Evolutionary conservation across 2,113 vertebrate genomes (phyloP), one percentile per base, ranked within the genome.

Genomic region (Pelmatolapia mariae): DNA sequence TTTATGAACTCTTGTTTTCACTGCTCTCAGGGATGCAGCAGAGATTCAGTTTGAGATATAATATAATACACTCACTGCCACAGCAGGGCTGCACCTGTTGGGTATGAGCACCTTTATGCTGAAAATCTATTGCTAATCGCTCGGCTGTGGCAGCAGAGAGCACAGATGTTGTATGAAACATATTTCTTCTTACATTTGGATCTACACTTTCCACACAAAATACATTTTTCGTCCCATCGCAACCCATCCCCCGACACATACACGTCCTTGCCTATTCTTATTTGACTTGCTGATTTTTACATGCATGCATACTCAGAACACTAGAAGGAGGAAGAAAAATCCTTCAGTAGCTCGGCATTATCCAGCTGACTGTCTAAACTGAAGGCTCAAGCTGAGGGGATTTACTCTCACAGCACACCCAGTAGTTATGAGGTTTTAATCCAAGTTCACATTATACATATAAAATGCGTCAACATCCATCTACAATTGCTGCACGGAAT

Each of bases 341-440:
- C 91, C 87, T 85, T 87, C 86, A 91, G 89, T 89, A 93, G 93
- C 84, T 87, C 40, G 56, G 85, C 47, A 82, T 94, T 91, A 92
- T 94, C 88, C 87, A 91, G 80, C 87, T 83, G 86, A 91, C 86
- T 90, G 86, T 91, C 80, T 40, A 83, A 91, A 86, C n/a, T 86
- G 86, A 90, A 92, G 89, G 90, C 82, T 93, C 85, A 84, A 88
- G 93, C 89, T 86, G 81, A 56, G 79, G 47, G 87, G 92, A 93
- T 95, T 94, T 93, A 92, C 61, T 91, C 50, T 85, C 79, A 91
- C 83, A 82, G 80, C 86, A 81, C 56, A 84, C n/a, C 82, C 83
- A 81, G 31, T 89, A 86, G 59, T 78, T 53, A 84, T 84, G 85
- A 91, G 82, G 87, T 80, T 95, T 94, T 90, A 91, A 91, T 91